Conservation (phyloP, 2,113 vertebrate genomes). For the Thunnus thynnus region DNA sequence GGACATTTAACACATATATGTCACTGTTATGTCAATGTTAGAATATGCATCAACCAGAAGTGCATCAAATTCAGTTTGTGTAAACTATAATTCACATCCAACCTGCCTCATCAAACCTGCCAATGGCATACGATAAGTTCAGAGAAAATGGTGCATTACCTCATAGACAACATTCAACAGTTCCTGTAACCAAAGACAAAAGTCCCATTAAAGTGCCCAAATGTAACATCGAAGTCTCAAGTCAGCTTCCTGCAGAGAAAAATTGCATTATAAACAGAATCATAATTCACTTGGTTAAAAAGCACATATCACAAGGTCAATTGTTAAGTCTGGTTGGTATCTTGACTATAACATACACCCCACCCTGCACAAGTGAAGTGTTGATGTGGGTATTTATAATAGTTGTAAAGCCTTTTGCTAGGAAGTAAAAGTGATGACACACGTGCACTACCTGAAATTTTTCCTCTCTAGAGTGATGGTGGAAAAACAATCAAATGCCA, state of each 20-base stretch:
- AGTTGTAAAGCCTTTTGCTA: conserved; percentile 13
- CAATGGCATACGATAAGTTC: background rate
- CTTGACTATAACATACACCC: conserved; percentile 5
- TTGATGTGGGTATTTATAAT: conserved; percentile 48
- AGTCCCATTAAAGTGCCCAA: background rate
- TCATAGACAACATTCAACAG: background rate
- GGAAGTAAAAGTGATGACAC: conserved; percentile 49
- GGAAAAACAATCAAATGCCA: conserved; percentile 26
- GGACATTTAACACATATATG: background rate
- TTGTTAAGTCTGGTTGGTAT: background rate
- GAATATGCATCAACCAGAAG: background rate
- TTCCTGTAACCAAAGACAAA: conserved; percentile 4
- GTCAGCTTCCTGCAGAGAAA: conserved; percentile 6
- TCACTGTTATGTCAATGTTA: background rate
- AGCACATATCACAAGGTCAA: background rate
- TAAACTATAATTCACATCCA: conserved; percentile 13
- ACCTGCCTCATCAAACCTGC: background rate
- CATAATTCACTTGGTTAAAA: background rate
- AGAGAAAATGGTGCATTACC: background rate
- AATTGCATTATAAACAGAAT: background rate
- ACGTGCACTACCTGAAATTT: conserved; percentile 20
- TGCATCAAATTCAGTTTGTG: background rate
- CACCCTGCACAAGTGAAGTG: conserved; percentile 13
- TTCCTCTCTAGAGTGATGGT: conserved; percentile 46
- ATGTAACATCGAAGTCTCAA: background rate